Evolutionary conservation across 2,797 vertebrate species (phyloP).

Genomic region (Coregonus ussuriensis): DNA sequence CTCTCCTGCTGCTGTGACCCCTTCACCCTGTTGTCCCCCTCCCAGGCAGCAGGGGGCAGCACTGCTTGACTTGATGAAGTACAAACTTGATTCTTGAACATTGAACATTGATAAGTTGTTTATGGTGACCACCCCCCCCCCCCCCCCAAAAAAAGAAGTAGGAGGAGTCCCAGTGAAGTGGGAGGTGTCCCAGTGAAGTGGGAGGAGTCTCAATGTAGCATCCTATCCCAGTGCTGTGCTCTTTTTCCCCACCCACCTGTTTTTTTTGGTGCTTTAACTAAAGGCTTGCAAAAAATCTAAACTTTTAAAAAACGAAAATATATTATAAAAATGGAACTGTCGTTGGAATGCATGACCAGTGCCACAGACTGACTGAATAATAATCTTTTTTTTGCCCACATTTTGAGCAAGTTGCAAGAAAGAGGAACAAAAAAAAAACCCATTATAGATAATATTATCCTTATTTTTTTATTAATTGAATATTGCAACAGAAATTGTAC

Average conservation of each 20-base stretch:
- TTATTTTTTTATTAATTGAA: conserved; percentile 38
- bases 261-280: conserved; percentile 70
- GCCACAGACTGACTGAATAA: conserved; percentile 69
- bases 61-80: conserved; percentile 78
- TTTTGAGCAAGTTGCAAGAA: conserved; percentile 46
- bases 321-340: conserved; percentile 76
- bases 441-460: too few relatives aligned
- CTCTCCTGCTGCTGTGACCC: conserved; percentile 34
- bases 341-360: conserved; percentile 84
- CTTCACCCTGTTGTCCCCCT: conserved; percentile 25
- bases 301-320: conserved; percentile 51
- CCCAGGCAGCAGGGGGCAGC: conserved; percentile 62
- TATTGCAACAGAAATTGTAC: conserved; percentile 64
- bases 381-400: conserved; percentile 52
- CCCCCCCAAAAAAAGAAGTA: conserved; percentile 30
- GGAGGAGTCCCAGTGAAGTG: conserved; percentile 32
- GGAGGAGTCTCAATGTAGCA: conserved; percentile 56
- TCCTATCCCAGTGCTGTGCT: conserved; percentile 48
- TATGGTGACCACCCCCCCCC: conserved; percentile 44
- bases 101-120: conserved; percentile 64
- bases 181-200: conserved; percentile 50
- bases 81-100: conserved; percentile 76
- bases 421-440: too few relatives aligned
- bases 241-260: conserved; percentile 13
- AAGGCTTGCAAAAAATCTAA: conserved; percentile 82